phyloP scores from a whole-genome alignment of 2,797 vertebrate genomes.

The Hoplostethus mediterraneus region DNA sequence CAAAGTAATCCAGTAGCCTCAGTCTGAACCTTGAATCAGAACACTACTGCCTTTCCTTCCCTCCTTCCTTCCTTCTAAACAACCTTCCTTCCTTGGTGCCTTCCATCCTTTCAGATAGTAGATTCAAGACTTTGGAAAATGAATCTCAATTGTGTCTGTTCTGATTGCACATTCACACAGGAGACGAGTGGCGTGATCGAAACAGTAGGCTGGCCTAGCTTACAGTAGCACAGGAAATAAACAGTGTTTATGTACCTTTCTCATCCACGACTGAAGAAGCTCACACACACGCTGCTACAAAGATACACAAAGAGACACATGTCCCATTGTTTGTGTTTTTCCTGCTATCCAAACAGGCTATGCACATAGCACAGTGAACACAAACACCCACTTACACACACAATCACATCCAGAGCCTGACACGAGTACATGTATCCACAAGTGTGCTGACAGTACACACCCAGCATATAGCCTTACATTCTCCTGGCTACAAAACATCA shows the following conservation, averaged over 20 bases:
- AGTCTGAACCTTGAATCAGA: conserved; percentile 13
- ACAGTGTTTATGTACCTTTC: conserved; percentile 31
- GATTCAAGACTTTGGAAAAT: conserved; percentile 32
- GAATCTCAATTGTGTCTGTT: conserved; percentile 15
- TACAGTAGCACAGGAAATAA: conserved; percentile 24
- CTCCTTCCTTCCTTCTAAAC: neutral
- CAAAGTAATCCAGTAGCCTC: conserved; percentile 43
- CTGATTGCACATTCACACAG: neutral
- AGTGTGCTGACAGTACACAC: conserved; percentile 71
- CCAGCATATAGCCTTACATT: conserved; percentile 64
- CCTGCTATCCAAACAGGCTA: conserved; percentile 64
- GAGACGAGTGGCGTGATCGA: conserved; percentile 21
- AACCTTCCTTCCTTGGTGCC: neutral
- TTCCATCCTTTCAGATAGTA: neutral
- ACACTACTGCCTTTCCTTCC: conserved; percentile 1
- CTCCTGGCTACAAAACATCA: conserved; percentile 64
- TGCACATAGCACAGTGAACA: conserved; percentile 51
- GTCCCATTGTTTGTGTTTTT: conserved; percentile 63
- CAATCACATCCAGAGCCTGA: conserved; percentile 49
- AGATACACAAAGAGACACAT: conserved; percentile 30
- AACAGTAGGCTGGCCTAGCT: conserved; percentile 27
- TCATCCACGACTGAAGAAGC: conserved; percentile 33
- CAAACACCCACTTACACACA: conserved; percentile 46
- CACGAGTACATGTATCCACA: conserved; percentile 61
- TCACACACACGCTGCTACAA: conserved; percentile 40